These are phyloP conservation scores for Baryphthengus martii DNA, from an alignment of 2,113 vertebrate species.

Conservation along the genomic window DNA sequence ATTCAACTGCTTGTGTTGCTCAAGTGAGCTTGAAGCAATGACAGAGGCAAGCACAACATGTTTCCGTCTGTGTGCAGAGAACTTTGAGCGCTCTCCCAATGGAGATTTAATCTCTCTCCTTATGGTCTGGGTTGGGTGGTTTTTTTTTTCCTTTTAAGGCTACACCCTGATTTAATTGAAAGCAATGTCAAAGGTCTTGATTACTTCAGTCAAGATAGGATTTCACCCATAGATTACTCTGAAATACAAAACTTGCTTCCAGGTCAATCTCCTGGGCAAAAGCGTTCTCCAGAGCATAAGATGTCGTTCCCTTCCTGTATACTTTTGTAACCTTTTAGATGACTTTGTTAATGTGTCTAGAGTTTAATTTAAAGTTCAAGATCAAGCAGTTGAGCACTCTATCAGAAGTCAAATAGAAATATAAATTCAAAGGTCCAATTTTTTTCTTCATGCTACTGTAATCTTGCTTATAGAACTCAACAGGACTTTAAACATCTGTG, in stretches of 20 bases:
- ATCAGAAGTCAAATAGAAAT: background rate
- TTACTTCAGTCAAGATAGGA: background rate
- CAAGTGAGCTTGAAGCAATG: background rate
- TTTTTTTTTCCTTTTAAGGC: background rate
- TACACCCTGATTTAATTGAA: background rate
- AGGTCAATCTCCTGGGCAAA: background rate
- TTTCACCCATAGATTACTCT: background rate
- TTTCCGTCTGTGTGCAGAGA: background rate
- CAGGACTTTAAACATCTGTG: background rate
- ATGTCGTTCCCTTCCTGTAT: background rate
- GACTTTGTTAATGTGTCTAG: background rate
- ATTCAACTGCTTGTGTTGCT: background rate
- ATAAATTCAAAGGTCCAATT: background rate
- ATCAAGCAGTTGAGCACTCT: background rate
- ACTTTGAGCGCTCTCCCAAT: background rate
- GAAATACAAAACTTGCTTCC: background rate
- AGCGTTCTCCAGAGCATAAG: background rate
- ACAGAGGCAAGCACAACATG: background rate
- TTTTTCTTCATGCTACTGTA: background rate
- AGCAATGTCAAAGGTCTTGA: background rate
- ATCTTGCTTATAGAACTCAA: background rate
- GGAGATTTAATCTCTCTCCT: background rate
- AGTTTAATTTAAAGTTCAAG: background rate
- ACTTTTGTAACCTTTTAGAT: background rate
- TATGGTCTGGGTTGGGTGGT: background rate